Base-by-base conservation (phyloP, 2,113 vertebrate species). In the Rhinoptilus africanus region DNA sequence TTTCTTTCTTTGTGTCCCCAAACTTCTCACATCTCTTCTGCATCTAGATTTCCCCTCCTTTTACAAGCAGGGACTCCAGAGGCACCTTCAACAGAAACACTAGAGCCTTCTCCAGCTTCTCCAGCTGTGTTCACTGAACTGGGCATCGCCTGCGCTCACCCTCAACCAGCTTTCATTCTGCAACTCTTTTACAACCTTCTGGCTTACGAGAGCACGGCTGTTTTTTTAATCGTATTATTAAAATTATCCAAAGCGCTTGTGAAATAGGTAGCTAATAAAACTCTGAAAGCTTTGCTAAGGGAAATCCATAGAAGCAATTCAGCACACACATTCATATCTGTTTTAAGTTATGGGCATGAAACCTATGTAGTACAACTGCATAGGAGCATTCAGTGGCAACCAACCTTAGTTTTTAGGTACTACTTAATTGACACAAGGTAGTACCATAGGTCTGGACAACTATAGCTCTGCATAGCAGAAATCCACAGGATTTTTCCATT, bases 401-500 rank as follows among this genome's bases (percentile, higher is more conserved):
- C 26, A 77, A 11, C 63, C 50, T 35, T 3, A 88, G 59, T 35
- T 88, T 92, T 84, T 53, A 85, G 45, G 6, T 13, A 34, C 41
- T 15, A 53, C 34, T 88, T 89, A 69, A 80, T 0, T 35, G 56
- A 74, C 83, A 37, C 1, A 3, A 91, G 48, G 80, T 59, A 63
- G 75, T 15, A 8, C 94, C 85, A 72, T 18, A 74, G n/a, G 24
- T 75, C 64, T 78, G 80, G 92, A 92, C 64, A 94, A 91, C n/a
- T 12, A 45, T 12, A 45, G 48, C 34, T 81, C 64, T 45, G 76
- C 68, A 89, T 8, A 94, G 83, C 80, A 81, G 35, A 75, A 84
- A 89, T 47, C 88, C 76, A 92, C 68, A 75, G 16, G 75, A 68
- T 92, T 93, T 95, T 97, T 96, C 96, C 88, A 92, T 86, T 93